Base-by-base conservation (phyloP, 2,113 vertebrate genomes). In the Mustela lutreola region DNA sequence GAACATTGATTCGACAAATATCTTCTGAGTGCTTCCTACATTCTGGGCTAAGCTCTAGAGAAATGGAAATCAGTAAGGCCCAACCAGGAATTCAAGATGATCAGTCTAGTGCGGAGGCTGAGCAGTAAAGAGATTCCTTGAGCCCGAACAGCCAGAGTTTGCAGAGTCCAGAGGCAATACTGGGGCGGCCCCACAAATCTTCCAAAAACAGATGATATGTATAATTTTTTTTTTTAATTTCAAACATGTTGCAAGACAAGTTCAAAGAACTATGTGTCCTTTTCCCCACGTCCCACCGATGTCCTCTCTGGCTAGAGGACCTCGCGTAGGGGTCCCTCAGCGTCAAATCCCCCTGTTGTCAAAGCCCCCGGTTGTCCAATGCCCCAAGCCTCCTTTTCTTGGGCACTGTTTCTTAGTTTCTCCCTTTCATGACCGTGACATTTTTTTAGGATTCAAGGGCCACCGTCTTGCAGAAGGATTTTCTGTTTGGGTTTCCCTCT, bases 401-500 rank as follows among this genome's bases (percentile, higher is more conserved):
- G 67, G 78, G 19, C 65, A 48, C 9, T 31, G 21, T 21, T 93
- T 84, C 76, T 89, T 53, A 28, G 50, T 87, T 76, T 81, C 62
- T 65, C 58, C 9, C 53, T 79, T 96, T 79, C 21, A 81, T 60
- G 48, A 70, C 42, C 62, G 70, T 92, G 63, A 84, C 62, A 10
- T 75, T 62, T 75, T 87, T 80, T 76, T 60, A 36, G 21, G 36
- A 76, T 87, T 90, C 73, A 88, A 89, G 58, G 28, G 24, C n/a
- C 78, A 11, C 76, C 62, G 56, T 92, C 70, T 92, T 94, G 28
- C 45, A 39, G 63, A 89, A 73, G 36, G 87, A 56, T 65, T 56
- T 91, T 80, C 56, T 89, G 18, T 83, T 89, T 95, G 33, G 50
- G 22, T 83, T 96, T 94, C 76, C 11, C 11, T 91, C 39, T 93